phyloP scores from a whole-genome alignment of 1,140 invertebrate genomes.

The Pararge aegeria region DNA sequence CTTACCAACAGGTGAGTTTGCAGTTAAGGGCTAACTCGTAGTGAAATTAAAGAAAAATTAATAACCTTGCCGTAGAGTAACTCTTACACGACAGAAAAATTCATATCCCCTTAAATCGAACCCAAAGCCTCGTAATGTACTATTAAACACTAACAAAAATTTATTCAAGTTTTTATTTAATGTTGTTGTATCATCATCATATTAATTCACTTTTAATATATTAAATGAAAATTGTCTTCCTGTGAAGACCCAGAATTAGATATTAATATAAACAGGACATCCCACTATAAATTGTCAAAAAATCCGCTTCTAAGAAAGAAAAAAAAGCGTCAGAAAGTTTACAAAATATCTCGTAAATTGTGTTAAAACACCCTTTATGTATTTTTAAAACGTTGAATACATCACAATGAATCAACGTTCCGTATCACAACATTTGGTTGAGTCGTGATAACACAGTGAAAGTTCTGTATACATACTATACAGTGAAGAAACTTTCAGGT shows the following conservation, averaged over 20 bases:
- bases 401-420: conserved; percentile 34
- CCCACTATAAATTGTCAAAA: conserved; percentile 42
- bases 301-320: conserved; percentile 48
- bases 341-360: conserved; percentile 33
- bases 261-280: conserved; percentile 36
- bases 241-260: neutral
- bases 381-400: conserved; percentile 36
- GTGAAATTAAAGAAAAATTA: no score
- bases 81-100: no score
- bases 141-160: no score
- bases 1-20: no score
- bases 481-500: no score
- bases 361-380: conserved; percentile 30
- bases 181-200: no score
- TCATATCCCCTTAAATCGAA: no score
- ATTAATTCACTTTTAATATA: neutral
- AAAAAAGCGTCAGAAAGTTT: conserved; percentile 27
- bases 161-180: no score
- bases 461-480: neutral
- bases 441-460: neutral
- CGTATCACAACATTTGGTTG: conserved; percentile 30
- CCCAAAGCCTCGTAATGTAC: no score
- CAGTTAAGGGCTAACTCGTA: no score
- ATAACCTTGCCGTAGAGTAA: no score
- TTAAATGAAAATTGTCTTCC: neutral